Base-by-base conservation (phyloP, 2,888 invertebrate species). In the Agrilus cyanescens region DNA sequence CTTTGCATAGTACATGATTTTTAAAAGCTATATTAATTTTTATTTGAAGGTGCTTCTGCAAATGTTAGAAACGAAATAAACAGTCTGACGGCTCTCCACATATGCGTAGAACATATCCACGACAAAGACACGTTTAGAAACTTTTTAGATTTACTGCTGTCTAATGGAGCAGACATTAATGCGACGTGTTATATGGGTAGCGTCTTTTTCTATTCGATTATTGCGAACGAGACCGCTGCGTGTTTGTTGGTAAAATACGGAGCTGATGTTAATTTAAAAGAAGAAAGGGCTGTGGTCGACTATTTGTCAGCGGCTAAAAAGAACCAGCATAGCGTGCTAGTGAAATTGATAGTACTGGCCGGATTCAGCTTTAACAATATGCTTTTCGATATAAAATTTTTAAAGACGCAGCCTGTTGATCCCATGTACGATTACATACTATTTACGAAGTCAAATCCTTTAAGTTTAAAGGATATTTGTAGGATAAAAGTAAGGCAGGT, bases 221-320 rank as follows among this genome's bases (percentile, higher is more conserved):
- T 68, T 29, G 51, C 65, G 29, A 68, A 68, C 44, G 57, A 62
- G 34, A 55, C 66, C 41, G 75, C 75, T 10, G 77, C 78, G 3
- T 64, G 70, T 34, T 59, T 74, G 10, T 65, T 80, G 8, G 72
- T 80, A 39, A 70, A 73, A 41, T 71, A 78, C 49, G 81, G 81
- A 29, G 76, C 76, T 8, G 74, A 80, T 53, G 77, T 79, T 1
- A 80, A 78, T 57, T 62, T 71, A 3, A 71, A 72, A 47, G 75
- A 76, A 53, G 66, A 75, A 43, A 68, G 71, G 41, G 68, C 73
- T 2, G 73, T 70, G 49, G 66, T 76, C 42, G 77, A 76, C 51
- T 74, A 74, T 54, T 58, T 78, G 37, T 68, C 72, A 13, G 67
- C 75, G 50, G 75, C 75, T 8, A 70, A 72, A 47, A 65, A 69